Evolutionary conservation across 1,140 invertebrate genomes (phyloP).

Genomic region (Hydropsyche tenuis): DNA sequence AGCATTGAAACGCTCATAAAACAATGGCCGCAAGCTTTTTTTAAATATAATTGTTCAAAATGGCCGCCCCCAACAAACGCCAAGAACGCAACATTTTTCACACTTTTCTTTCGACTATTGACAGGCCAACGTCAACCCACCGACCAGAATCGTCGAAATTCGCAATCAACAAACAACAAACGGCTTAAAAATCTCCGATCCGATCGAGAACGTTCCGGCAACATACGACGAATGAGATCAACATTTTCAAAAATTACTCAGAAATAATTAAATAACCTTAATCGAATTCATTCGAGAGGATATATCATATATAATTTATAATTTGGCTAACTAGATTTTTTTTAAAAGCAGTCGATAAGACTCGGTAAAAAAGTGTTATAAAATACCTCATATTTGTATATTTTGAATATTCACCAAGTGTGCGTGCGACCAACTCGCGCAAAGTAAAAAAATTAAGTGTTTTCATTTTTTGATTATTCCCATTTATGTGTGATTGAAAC

Average conservation of each 20-base stretch:
- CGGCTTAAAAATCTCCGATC: background rate
- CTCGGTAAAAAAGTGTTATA: slow-evolving; percentile 50
- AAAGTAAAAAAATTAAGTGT: background rate
- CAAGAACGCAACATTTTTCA: no score
- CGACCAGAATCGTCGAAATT: no score
- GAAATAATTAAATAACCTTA: slow-evolving; percentile 40
- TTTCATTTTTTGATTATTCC: no score
- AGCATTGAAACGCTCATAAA: no score
- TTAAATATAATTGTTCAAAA: no score
- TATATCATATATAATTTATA: slow-evolving; percentile 43
- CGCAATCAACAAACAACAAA: no score
- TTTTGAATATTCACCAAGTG: slow-evolving; percentile 33
- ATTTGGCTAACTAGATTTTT: slow-evolving; percentile 49
- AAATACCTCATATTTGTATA: slow-evolving; percentile 36
- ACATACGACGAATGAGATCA: slow-evolving; percentile 45
- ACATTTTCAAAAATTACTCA: slow-evolving; percentile 42
- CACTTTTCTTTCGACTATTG: no score
- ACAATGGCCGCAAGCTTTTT: no score
- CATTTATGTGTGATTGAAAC: no score
- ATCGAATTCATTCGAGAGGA: slow-evolving; percentile 38
- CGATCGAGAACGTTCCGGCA: slow-evolving; percentile 24
- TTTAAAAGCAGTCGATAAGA: slow-evolving; percentile 48
- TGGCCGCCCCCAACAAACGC: no score
- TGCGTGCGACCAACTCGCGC: slow-evolving; percentile 32
- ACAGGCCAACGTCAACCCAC: no score